phyloP scores from a whole-genome alignment of 2,888 invertebrate genomes.

The Physocephala rufipes region DNA sequence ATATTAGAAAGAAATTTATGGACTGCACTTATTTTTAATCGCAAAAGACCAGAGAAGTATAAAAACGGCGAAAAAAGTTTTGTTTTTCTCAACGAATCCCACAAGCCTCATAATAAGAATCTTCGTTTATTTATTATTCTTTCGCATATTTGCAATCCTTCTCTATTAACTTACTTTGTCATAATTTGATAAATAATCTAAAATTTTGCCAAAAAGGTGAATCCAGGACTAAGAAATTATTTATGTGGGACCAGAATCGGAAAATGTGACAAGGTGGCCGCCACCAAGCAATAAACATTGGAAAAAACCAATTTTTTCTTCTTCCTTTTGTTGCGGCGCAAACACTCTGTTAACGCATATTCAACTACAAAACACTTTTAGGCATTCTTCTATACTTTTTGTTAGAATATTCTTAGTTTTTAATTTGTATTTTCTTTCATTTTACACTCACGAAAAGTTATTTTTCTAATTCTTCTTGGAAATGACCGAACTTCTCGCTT shows the following conservation, averaged over 20 bases:
- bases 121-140: neutral
- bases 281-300: constrained; percentile 1
- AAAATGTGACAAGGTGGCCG: constrained; percentile 26
- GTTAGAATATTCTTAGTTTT: neutral
- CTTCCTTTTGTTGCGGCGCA: neutral
- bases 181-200: neutral
- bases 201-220: constrained; percentile 3
- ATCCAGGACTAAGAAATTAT: constrained; percentile 8
- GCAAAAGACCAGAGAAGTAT: no score
- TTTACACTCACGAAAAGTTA: constrained; percentile 24
- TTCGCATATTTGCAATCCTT: neutral
- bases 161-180: constrained; percentile 16
- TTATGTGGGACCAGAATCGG: constrained; percentile 12
- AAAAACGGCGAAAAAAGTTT: no score
- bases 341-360: neutral
- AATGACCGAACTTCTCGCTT: constrained; percentile 24
- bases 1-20: no score
- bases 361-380: neutral
- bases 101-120: no score
- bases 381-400: constrained; percentile 16
- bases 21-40: no score
- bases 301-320: constrained; percentile 1
- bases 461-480: constrained; percentile 27
- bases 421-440: constrained; percentile 12
- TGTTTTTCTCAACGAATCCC: no score